phyloP scores from a whole-genome alignment of 2,888 invertebrate genomes.

The Ectemnius continuus region DNA sequence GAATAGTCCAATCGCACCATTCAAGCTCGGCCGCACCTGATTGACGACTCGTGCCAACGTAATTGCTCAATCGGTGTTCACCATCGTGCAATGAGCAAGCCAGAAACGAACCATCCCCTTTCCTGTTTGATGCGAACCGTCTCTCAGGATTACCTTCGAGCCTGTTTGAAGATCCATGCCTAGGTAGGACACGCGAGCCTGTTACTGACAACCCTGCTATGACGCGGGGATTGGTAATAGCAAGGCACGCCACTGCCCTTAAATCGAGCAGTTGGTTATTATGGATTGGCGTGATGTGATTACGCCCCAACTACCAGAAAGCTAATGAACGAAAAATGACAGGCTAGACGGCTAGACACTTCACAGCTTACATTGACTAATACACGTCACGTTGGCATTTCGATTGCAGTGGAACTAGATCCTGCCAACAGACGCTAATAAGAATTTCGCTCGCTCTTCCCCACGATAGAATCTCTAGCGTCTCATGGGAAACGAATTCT shows the following conservation, averaged over 20 bases:
- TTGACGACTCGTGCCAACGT: constrained; percentile 44
- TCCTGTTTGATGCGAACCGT: constrained; percentile 37
- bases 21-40: constrained; percentile 38
- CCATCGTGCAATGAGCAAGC: constrained; percentile 17
- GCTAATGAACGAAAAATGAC: constrained; percentile 24
- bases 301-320: constrained; percentile 42
- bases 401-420: constrained; percentile 20
- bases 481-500: too few relatives aligned
- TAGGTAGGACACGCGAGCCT: not conserved
- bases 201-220: not conserved
- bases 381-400: constrained; percentile 18
- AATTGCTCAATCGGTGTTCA: constrained; percentile 54
- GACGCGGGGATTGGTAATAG: not conserved
- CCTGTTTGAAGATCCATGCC: not conserved
- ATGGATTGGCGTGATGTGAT: constrained; percentile 39
- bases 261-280: constrained; percentile 30
- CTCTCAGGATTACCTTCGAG: not conserved
- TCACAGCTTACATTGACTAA: too few relatives aligned
- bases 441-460: too few relatives aligned
- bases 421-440: not conserved
- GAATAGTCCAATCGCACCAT: constrained; percentile 36
- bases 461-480: too few relatives aligned
- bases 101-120: constrained; percentile 44
- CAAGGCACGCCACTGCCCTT: constrained; percentile 10
- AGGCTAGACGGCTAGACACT: constrained; percentile 2